Evolutionary conservation across 1,140 invertebrate genomes (phyloP).

Genomic region (Eurytemora carolleeae): DNA sequence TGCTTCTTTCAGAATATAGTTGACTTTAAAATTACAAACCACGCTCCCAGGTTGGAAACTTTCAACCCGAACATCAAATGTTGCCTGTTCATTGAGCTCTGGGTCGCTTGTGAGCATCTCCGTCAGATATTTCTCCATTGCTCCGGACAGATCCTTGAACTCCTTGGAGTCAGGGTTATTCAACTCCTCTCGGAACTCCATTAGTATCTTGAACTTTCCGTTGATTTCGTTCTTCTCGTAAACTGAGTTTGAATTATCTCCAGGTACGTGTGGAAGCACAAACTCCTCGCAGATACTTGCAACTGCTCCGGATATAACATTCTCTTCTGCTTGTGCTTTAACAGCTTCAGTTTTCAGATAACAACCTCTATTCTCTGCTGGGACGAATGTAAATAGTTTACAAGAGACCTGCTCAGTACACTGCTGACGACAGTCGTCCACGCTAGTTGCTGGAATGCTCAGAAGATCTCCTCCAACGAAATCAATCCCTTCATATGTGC

Average conservation of each 20-base stretch:
- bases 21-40: constrained; percentile 11
- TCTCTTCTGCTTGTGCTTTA: background rate
- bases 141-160: constrained; percentile 4
- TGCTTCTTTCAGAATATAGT: constrained; percentile 11
- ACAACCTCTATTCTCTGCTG: background rate
- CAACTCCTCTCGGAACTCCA: background rate
- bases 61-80: constrained; percentile 6
- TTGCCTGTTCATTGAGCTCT: constrained; percentile 1
- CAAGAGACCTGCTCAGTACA: background rate
- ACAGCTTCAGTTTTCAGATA: background rate
- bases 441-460: background rate
- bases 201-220: constrained; percentile 13
- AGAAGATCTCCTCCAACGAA: background rate
- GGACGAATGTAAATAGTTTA: background rate
- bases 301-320: background rate
- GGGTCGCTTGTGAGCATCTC: constrained; percentile 1
- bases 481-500: background rate
- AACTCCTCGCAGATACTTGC: background rate
- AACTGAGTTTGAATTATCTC: background rate
- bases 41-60: constrained; percentile 8
- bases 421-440: background rate
- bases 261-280: background rate
- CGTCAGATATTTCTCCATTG: background rate
- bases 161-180: background rate
- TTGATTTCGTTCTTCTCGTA: constrained; percentile 13